phyloP scores from a whole-genome alignment of 1,140 invertebrate species.

The Lamellibrachia luymesi region DNA sequence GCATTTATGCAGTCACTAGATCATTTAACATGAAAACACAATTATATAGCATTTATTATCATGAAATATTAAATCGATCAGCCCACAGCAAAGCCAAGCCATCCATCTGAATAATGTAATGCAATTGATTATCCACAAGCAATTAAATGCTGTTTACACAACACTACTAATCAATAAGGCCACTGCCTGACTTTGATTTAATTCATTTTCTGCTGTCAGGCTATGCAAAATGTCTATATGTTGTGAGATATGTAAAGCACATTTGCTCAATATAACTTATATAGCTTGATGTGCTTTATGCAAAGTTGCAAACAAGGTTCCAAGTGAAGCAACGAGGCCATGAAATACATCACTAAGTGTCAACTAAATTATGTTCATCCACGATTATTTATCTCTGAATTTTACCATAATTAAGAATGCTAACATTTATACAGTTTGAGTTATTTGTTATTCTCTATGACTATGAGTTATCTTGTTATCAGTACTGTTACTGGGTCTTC shows the following conservation, averaged over 20 bases:
- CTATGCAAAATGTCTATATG: not conserved
- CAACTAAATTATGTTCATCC: too few species aligned
- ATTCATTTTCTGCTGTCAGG: not conserved
- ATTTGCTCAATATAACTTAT: not conserved
- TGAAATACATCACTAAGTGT: too few species aligned
- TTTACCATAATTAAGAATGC: too few species aligned
- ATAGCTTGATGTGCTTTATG: too few species aligned
- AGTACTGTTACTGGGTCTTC: too few species aligned
- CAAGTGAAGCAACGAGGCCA: too few species aligned
- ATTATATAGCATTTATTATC: not conserved
- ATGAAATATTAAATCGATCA: not conserved
- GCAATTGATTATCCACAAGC: not conserved
- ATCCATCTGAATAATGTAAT: not conserved
- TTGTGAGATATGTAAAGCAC: not conserved
- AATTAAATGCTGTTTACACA: not conserved
- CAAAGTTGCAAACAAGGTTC: too few species aligned
- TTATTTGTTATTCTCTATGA: too few species aligned
- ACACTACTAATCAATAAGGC: not conserved
- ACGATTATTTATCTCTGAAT: too few species aligned
- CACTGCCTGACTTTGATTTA: not conserved
- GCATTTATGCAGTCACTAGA: not conserved
- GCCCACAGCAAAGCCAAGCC: not conserved
- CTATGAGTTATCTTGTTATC: too few species aligned
- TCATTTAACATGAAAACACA: not conserved
- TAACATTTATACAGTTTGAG: too few species aligned